Percentiles rank a stretch among this genome's conserved stretches.
These are phyloP conservation scores for Thermophis baileyi DNA, from an alignment of 2,113 vertebrate species.

Conservation along the genomic window DNA sequence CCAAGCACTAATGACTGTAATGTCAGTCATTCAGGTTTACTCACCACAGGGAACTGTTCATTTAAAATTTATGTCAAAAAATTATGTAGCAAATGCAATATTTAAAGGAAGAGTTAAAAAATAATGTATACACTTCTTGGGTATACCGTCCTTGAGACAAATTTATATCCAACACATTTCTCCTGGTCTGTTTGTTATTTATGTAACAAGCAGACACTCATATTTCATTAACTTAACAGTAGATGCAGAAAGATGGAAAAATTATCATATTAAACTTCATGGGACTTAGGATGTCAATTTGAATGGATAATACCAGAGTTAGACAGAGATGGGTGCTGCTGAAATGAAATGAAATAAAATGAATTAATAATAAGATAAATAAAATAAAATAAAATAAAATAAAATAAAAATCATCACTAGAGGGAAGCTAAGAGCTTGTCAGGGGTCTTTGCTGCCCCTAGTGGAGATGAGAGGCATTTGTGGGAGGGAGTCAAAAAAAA, in stretches of 20 bases:
- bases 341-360: not conserved
- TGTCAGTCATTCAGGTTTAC: slow-evolving; percentile 6
- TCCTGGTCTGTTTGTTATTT: not conserved
- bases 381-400: too few species aligned
- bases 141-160: not conserved
- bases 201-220: not conserved
- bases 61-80: slow-evolving; percentile 4
- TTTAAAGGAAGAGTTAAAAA: not conserved
- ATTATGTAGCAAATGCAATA: not conserved
- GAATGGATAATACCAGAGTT: not conserved
- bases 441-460: too few species aligned
- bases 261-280: not conserved
- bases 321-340: not conserved
- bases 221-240: not conserved
- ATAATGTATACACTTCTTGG: not conserved
- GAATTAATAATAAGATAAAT: too few species aligned
- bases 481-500: too few species aligned
- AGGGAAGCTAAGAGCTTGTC: too few species aligned
- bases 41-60: not conserved
- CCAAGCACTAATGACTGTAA: not conserved
- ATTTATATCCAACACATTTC: not conserved
- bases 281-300: not conserved
- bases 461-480: too few species aligned
- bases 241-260: not conserved
- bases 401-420: too few species aligned